These are phyloP conservation scores for Dasysyrphus albostriatus DNA, from an alignment of 2,888 invertebrate genomes.

Conservation along the genomic window DNA sequence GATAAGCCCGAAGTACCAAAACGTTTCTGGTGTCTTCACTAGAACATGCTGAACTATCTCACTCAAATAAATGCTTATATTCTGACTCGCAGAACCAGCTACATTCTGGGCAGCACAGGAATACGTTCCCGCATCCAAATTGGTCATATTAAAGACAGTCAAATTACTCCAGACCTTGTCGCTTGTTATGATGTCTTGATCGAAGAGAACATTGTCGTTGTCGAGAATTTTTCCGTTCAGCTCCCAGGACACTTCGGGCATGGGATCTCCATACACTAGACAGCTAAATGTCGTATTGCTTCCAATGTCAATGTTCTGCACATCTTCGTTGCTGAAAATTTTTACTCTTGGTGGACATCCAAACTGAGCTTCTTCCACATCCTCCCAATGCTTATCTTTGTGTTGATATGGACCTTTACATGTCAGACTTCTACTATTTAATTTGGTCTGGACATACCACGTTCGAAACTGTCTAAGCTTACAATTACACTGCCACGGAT, in stretches of 20 bases:
- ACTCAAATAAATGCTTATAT: constrained; percentile 87
- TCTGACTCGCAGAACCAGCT: constrained; percentile 84
- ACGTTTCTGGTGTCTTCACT: constrained; percentile 89
- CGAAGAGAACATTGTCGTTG: constrained; percentile 85
- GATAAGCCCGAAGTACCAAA: constrained; percentile 90
- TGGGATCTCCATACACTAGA: constrained; percentile 92
- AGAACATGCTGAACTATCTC: constrained; percentile 86
- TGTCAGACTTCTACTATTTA: constrained; percentile 90
- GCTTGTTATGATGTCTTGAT: constrained; percentile 82
- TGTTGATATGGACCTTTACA: constrained; percentile 90
- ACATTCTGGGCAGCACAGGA: constrained; percentile 86
- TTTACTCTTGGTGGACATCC: constrained; percentile 92
- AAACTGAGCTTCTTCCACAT: constrained; percentile 90
- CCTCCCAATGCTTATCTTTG: constrained; percentile 90
- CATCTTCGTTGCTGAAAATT: constrained; percentile 86
- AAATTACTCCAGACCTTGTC: constrained; percentile 89
- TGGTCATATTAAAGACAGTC: constrained; percentile 92
- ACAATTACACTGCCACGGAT: constrained; percentile 96
- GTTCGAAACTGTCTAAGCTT: constrained; percentile 92
- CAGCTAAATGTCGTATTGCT: constrained; percentile 93
- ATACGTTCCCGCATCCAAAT: constrained; percentile 93
- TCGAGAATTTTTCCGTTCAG: constrained; percentile 89
- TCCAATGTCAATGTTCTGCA: constrained; percentile 89
- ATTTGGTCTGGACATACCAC: constrained; percentile 92
- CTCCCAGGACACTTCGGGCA: constrained; percentile 93